Conservation (phyloP, 2,888 invertebrate genomes). For the Drosophila neoperkinsi region DNA sequence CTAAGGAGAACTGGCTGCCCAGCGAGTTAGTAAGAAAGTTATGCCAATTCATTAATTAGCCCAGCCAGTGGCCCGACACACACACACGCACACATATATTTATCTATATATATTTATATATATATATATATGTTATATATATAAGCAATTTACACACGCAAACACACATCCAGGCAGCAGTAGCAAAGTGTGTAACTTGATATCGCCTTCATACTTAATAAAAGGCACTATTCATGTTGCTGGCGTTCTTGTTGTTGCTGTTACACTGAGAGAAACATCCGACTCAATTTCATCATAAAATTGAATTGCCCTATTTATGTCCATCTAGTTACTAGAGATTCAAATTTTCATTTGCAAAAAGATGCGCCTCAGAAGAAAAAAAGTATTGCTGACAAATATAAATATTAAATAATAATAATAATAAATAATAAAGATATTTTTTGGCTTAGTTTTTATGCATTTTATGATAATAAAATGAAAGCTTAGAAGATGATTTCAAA, state of each 20-base stretch:
- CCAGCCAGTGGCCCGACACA: slow-evolving; percentile 60
- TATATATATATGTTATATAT: slow-evolving; percentile 4
- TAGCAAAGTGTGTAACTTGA: slow-evolving; percentile 65
- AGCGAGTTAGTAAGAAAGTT: slow-evolving; percentile 70
- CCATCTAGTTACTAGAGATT: background rate
- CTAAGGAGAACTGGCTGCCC: slow-evolving; percentile 39
- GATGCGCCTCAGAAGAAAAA: too few species aligned
- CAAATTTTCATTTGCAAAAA: background rate
- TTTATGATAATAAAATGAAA: background rate
- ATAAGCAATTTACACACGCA: slow-evolving; percentile 35
- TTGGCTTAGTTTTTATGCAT: background rate
- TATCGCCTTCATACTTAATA: slow-evolving; percentile 71
- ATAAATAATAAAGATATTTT: background rate
- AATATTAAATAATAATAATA: too few species aligned
- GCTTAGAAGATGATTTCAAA: background rate
- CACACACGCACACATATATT: slow-evolving; percentile 14
- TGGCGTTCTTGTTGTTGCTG: slow-evolving; percentile 32
- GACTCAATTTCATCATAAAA: background rate
- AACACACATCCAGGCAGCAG: slow-evolving; percentile 9
- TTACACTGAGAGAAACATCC: background rate
- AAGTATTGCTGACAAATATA: background rate
- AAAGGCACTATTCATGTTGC: slow-evolving; percentile 51
- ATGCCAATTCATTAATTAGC: slow-evolving; percentile 81
- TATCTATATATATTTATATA: background rate
- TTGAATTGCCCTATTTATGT: background rate